Conservation (phyloP, 2,797 vertebrate species). For the Syngnathus rostellatus region DNA sequence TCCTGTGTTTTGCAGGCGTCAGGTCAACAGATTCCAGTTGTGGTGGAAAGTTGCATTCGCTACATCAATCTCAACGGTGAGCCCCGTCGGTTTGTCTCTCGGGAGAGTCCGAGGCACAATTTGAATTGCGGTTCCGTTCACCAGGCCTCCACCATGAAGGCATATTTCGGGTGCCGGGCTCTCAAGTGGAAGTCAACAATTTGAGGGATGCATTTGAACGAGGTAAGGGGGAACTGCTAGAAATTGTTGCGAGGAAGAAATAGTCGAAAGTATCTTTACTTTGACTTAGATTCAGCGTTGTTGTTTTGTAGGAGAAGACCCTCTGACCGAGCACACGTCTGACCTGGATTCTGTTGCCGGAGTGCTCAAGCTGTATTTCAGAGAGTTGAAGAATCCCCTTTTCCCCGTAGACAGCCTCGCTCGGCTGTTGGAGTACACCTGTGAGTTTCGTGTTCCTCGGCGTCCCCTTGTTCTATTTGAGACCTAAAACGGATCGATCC, state of each 20-base stretch:
- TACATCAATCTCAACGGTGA: constrained; percentile 85
- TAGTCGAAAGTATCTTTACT: no score
- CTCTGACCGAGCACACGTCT: constrained; percentile 60
- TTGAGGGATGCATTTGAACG: constrained; percentile 80
- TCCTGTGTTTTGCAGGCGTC: constrained; percentile 63
- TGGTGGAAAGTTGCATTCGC: constrained; percentile 83
- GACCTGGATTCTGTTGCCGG: constrained; percentile 83
- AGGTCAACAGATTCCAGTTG: constrained; percentile 74
- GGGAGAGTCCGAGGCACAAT: neutral
- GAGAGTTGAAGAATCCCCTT: constrained; percentile 74
- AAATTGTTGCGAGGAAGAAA: no score
- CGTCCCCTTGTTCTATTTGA: neutral
- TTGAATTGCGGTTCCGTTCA: neutral
- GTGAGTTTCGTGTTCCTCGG: constrained; percentile 51
- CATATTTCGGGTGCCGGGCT: constrained; percentile 82
- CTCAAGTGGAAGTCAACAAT: constrained; percentile 74
- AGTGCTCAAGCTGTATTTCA: constrained; percentile 83
- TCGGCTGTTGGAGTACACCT: constrained; percentile 68
- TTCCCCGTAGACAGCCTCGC: constrained; percentile 71
- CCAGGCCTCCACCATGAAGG: constrained; percentile 84
- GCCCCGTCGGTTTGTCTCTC: constrained; percentile 7
- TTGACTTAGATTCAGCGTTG: neutral
- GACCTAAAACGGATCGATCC: no score
- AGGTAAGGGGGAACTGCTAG: constrained; percentile 54
- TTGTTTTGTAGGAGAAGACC: constrained; percentile 73